phyloP scores from a whole-genome alignment of 1,140 invertebrate species.

The Acromyrmex heyeri region DNA sequence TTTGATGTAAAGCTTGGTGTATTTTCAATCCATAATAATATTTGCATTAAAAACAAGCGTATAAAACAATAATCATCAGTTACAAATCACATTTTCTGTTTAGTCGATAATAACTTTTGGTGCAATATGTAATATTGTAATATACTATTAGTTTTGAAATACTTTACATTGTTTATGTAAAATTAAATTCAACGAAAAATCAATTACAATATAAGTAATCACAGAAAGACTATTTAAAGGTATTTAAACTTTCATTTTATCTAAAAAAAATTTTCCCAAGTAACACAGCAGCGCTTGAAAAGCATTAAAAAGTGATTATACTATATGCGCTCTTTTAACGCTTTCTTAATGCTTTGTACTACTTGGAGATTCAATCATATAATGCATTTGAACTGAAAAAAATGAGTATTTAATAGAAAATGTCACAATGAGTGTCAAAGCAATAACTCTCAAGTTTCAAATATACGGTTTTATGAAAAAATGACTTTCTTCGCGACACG shows the following conservation, averaged over 20 bases:
- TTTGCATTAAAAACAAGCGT: neutral
- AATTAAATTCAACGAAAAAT: neutral
- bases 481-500: neutral
- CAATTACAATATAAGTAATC: neutral
- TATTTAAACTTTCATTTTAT: neutral
- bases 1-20: neutral
- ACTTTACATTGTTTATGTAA: neutral
- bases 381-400: neutral
- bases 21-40: neutral
- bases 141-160: neutral
- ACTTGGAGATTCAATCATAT: neutral
- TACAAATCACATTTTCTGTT: neutral
- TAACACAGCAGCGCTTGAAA: too few species aligned
- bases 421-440: neutral
- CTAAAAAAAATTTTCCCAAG: neutral
- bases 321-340: too few species aligned
- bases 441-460: neutral
- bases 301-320: too few species aligned
- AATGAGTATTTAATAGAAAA: neutral
- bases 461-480: neutral
- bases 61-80: neutral
- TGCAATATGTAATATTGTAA: neutral
- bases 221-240: neutral
- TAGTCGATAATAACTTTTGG: neutral
- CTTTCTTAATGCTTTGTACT: too few species aligned